Percentiles rank a stretch among this genome's conserved stretches.
phyloP scores from a whole-genome alignment of 1,140 invertebrate genomes.

The Drosophila parabipectinata region DNA sequence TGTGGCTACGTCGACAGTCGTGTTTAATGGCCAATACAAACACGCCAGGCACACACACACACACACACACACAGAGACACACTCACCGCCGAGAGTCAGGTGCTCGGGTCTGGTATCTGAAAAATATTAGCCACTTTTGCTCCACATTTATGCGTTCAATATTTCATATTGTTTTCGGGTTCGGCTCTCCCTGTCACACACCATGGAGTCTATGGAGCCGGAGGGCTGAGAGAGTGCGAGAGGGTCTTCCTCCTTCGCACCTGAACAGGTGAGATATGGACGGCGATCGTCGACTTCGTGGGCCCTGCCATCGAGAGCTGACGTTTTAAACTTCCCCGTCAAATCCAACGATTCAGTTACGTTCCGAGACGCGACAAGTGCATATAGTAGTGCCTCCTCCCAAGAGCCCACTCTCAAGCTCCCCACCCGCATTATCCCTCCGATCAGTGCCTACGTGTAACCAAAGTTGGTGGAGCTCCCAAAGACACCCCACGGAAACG shows the following conservation, averaged over 20 bases:
- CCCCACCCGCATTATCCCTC: constrained; percentile 1
- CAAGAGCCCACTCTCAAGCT: constrained; percentile 1
- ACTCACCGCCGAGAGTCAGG: constrained; percentile 13
- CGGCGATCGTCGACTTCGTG: constrained; percentile 62
- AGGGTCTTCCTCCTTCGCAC: constrained; percentile 27
- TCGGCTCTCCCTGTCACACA: constrained; percentile 24
- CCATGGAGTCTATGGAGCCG: not conserved
- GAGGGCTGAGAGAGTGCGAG: not conserved
- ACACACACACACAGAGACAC: constrained; percentile 12
- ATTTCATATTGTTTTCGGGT: constrained; percentile 78
- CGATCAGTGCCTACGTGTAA: constrained; percentile 32
- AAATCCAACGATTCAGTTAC: constrained; percentile 79
- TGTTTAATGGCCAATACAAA: constrained; percentile 70
- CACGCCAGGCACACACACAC: constrained; percentile 32
- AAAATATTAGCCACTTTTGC: constrained; percentile 74
- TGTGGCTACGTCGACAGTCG: constrained; percentile 39
- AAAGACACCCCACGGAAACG: not conserved
- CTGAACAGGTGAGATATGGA: constrained; percentile 41
- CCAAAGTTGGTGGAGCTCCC: not conserved
- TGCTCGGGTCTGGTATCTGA: constrained; percentile 43
- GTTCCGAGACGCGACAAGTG: constrained; percentile 82
- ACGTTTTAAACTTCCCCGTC: constrained; percentile 79
- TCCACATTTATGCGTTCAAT: constrained; percentile 75
- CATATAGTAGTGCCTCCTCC: constrained; percentile 60
- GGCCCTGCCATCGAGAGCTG: constrained; percentile 32